Base-by-base conservation (phyloP, 2,797 vertebrate genomes). In the Sebastes reedi region DNA sequence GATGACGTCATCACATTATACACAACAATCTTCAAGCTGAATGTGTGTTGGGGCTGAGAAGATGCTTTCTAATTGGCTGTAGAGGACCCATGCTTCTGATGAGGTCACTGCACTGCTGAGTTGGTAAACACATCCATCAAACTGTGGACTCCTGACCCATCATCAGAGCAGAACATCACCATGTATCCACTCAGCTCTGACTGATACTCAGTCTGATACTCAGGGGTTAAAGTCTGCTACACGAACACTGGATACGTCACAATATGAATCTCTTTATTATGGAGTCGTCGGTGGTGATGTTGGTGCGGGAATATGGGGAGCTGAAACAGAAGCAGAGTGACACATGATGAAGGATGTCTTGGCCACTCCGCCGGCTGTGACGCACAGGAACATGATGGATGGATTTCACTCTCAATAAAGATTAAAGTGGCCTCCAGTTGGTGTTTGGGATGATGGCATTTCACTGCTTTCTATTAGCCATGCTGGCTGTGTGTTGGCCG, bases 61-160 rank as follows among this genome's bases (percentile, higher is more conserved):
- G 22, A 54, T 5, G 9, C 29, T n/a, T 55, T 80, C 67, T 54
- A 11, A 29, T 50, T 32, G 52, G 32, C 71, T 25, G 42, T 2
- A 24, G 61, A 34, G n/a, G 56, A 30, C 42, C 18, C 10, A 1
- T 27, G 72, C 60, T 14, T 16, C 46, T 67, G 55, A n/a, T 56
- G 56, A 68, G 74, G 74, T 82, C 74, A 55, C 61, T 3, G 25
- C 20, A 13, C 67, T 3, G 29, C 24, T 5, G 56, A 62, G 55
- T 12, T 12, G 29, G 75, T 83, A 79, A 83, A 83, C 81, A 78
- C 70, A 74, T 83, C 81, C 72, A 71, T 83, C 76, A 79, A 14
- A 65, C 20, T 4, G 66, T 16, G 1, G 14, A 46, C 16, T 39
- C 61, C 59, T 20, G 69, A 73, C 60, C 56, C 27, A 5, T 22